phyloP scores from a whole-genome alignment of 2,797 vertebrate genomes.

The Neoniphon sammara region DNA sequence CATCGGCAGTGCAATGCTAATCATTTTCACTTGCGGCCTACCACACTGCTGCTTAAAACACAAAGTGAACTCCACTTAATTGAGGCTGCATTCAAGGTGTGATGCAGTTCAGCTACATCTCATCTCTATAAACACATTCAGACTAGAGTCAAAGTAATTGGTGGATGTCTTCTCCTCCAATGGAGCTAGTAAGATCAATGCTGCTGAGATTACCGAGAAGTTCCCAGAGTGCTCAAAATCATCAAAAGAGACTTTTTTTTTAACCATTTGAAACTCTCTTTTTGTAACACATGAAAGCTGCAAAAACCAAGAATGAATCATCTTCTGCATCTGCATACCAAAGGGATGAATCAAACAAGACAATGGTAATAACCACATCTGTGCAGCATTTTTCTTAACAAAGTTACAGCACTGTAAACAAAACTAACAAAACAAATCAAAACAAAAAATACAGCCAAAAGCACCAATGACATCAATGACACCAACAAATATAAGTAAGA shows the following conservation, averaged over 20 bases:
- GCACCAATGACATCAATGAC: neutral
- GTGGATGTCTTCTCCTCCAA: neutral
- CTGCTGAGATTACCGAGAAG: neutral
- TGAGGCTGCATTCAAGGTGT: slow-evolving; percentile 32
- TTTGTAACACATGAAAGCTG: neutral
- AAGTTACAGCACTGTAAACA: slow-evolving; percentile 44
- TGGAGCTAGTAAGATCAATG: neutral
- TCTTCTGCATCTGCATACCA: slow-evolving; percentile 33
- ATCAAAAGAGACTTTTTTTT: neutral
- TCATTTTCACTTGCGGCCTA: slow-evolving; percentile 69
- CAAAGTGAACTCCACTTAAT: slow-evolving; percentile 68
- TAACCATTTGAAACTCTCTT: neutral
- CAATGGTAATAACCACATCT: slow-evolving; percentile 6
- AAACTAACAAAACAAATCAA: neutral
- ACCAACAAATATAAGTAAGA: neutral
- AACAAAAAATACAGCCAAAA: neutral
- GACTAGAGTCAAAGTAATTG: neutral
- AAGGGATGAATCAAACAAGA: slow-evolving; percentile 43
- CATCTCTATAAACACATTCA: neutral
- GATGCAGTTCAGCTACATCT: neutral
- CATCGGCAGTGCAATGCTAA: slow-evolving; percentile 59
- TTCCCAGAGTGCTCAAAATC: slow-evolving; percentile 10
- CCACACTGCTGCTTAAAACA: slow-evolving; percentile 66
- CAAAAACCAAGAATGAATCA: slow-evolving; percentile 34
- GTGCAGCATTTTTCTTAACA: slow-evolving; percentile 29